phyloP scores from a whole-genome alignment of 2,888 invertebrate genomes.

The Chloroclysta siterata region DNA sequence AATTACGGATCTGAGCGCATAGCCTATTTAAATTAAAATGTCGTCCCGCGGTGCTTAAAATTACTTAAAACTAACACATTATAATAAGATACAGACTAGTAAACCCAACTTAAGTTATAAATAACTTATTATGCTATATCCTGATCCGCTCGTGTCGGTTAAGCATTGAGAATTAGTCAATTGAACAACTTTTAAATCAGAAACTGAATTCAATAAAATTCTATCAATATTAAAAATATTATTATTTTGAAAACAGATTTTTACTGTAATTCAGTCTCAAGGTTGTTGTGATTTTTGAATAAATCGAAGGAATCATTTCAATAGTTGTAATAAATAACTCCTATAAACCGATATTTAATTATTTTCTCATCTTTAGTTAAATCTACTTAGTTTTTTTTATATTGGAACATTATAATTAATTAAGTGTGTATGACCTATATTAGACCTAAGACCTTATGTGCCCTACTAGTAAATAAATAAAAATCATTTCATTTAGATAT shows the following conservation, averaged over 20 bases:
- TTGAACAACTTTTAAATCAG: not conserved
- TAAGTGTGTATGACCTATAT: too few species aligned
- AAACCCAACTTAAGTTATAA: constrained; percentile 12
- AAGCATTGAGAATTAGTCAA: constrained; percentile 3
- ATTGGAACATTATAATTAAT: too few species aligned
- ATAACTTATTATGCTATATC: constrained; percentile 57
- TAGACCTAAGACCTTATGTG: too few species aligned
- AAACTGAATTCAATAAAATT: not conserved
- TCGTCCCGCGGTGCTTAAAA: constrained; percentile 34
- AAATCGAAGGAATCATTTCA: not conserved
- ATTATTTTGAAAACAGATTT: not conserved
- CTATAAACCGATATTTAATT: not conserved
- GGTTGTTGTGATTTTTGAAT: not conserved
- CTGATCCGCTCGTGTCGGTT: constrained; percentile 49
- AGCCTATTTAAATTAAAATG: constrained; percentile 11
- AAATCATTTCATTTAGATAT: too few species aligned
- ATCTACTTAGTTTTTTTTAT: too few species aligned
- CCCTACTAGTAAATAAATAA: too few species aligned
- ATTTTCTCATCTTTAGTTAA: too few species aligned
- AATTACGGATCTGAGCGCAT: not conserved
- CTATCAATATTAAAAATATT: not conserved
- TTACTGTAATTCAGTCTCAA: not conserved
- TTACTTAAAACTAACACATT: constrained; percentile 37
- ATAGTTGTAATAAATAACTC: not conserved
- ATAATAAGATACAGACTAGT: constrained; percentile 4